Base-by-base conservation (phyloP, 2,797 vertebrate genomes). In the Clamator glandarius region DNA sequence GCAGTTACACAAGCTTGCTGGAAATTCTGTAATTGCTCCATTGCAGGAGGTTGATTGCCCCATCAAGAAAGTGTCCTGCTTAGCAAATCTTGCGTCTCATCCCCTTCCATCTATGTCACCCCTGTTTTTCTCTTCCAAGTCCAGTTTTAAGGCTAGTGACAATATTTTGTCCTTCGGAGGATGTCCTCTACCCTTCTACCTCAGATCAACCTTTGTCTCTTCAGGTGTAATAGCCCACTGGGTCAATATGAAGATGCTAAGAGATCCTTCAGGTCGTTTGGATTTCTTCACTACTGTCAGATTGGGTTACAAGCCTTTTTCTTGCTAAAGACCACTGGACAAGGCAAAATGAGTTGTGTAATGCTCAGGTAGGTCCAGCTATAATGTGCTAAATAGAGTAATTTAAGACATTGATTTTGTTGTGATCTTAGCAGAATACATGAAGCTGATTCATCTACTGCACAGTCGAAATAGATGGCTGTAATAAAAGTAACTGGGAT, bases 311-410 rank as follows among this genome's bases (percentile, higher is more conserved):
- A 42, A 44, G 8, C 7, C 5, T 74, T 52, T 73, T 83, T 77
- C 35, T 75, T 83, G 41, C 9, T 50, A 67, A 7, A 24, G 24
- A 64, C 33, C 50, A 16, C 63, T 46, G 84, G 29, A 73, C 13
- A 84, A 78, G 28, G 6, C 76, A 96, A 86, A 84, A 95, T 79
- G 58, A 85, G 31, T 70, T 52, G 46, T 15, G 26, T 29, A 61
- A 44, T 12, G 62, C 36, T 54, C n/a, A 35, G 12, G 7, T 14
- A 83, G 24, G 19, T 31, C 89, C 51, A 87, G 51, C n/a, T 59
- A 51, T 9, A 80, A 19, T 44, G 46, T 54, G 42, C 5, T 83
- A 77, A 82, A 61, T 16, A 35, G 62, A 73, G 28, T 59, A 73
- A 93, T 80, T 84, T 74, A 82, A 66, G 48, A 84, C 79, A 74